These are phyloP conservation scores for Bemisia tabaci DNA, from an alignment of 1,140 invertebrate genomes.

Conservation along the genomic window DNA sequence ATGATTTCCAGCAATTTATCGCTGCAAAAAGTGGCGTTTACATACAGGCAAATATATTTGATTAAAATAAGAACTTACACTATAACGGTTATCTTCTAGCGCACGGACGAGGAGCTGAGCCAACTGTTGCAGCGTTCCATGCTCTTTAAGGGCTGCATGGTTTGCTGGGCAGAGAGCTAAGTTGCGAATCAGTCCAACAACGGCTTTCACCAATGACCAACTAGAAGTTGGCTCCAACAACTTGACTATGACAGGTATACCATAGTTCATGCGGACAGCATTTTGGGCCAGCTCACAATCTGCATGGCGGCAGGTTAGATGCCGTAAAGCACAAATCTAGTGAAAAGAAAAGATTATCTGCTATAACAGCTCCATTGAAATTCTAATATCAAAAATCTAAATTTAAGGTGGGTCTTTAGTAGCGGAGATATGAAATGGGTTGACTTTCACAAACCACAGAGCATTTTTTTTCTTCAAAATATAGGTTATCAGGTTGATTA, in stretches of 20 bases:
- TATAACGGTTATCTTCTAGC: constrained; percentile 68
- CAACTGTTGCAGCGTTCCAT: constrained; percentile 86
- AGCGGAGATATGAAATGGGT: no score
- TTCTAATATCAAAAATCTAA: no score
- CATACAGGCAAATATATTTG: no score
- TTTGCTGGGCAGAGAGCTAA: constrained; percentile 90
- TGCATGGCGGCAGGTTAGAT: constrained; percentile 87
- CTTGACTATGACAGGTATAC: constrained; percentile 86
- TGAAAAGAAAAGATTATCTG: constrained; percentile 15
- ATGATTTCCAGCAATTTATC: no score
- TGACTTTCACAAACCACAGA: no score
- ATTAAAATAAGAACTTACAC: no score
- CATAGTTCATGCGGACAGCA: constrained; percentile 84
- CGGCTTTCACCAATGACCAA: constrained; percentile 88
- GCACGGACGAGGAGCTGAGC: constrained; percentile 85
- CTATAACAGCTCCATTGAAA: no score
- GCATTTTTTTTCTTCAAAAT: no score
- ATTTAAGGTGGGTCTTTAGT: no score
- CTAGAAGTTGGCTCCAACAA: constrained; percentile 83
- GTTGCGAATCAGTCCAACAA: constrained; percentile 95
- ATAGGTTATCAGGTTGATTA: no score
- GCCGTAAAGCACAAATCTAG: constrained; percentile 79
- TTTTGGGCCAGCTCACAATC: constrained; percentile 96
- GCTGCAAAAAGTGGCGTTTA: no score
- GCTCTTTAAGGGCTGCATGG: constrained; percentile 82